Evolutionary conservation across 2,113 vertebrate genomes (phyloP).

Genomic region (Epinephelus lanceolatus): DNA sequence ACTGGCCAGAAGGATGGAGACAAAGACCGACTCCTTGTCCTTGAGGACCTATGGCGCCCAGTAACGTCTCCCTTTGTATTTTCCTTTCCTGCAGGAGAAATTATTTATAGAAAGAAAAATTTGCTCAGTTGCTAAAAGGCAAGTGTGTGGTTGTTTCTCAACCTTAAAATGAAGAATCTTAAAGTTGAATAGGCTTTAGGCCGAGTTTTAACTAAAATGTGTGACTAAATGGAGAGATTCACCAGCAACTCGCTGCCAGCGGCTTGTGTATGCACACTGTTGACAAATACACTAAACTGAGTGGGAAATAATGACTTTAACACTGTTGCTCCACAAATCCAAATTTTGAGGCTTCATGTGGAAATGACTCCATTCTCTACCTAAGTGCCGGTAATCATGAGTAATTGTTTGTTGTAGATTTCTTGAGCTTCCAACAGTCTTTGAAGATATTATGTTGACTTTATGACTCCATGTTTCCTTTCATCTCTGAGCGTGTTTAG

Average conservation of each 20-base stretch:
- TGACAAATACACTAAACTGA: constrained; percentile 50
- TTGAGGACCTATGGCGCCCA: constrained; percentile 65
- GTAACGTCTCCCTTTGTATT: constrained; percentile 41
- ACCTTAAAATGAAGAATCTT: constrained; percentile 45
- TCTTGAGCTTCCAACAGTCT: constrained; percentile 48
- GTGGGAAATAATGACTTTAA: constrained; percentile 63
- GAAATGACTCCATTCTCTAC: constrained; percentile 51
- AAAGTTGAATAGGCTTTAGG: constrained; percentile 61
- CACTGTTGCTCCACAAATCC: constrained; percentile 42
- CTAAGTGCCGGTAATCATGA: constrained; percentile 61
- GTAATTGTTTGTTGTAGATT: constrained; percentile 67
- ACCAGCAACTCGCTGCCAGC: constrained; percentile 39
- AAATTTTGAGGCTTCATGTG: constrained; percentile 36
- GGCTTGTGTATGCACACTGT: constrained; percentile 53
- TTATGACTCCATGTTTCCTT: constrained; percentile 52
- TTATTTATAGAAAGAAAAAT: constrained; percentile 44
- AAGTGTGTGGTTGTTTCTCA: constrained; percentile 45
- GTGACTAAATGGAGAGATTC: constrained; percentile 73
- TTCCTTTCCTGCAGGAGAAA: constrained; percentile 14
- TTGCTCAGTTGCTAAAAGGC: constrained; percentile 31
- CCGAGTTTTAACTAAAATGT: constrained; percentile 72
- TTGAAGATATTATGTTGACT: constrained; percentile 64
- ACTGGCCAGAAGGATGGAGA: constrained; percentile 57
- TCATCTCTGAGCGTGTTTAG: constrained; percentile 53
- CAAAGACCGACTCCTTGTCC: constrained; percentile 71